Base-by-base conservation (phyloP, 2,888 invertebrate species). In the Tiphia femorata region DNA sequence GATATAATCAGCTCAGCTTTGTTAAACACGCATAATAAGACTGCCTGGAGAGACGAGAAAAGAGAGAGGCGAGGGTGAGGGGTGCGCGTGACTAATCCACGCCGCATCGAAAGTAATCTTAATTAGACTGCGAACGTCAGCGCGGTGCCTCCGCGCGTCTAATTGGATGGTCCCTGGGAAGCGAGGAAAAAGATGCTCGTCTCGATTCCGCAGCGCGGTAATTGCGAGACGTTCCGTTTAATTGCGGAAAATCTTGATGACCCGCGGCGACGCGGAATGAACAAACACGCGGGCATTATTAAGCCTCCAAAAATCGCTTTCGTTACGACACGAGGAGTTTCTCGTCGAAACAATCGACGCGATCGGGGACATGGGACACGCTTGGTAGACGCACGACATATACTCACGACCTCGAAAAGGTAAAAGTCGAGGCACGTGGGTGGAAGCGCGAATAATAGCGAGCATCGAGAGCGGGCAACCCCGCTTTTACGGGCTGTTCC, bases 1-100 rank as follows among this genome's bases (percentile, higher is more conserved):
- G 80, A 78, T 76, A 78, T 78, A 79, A 79, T 81, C 79, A 77
- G 78, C 79, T 79, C 75, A 76, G 76, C 76, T 77, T 77, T 76
- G 78, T 78, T 77, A 74, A 77, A 72, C 72, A 66, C 72, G 75
- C 73, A 75, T 77, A 75, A 76, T 77, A 71, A 77, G 73, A 60
- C 66, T 66, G 65, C 68, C 62, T 64, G 57, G 64, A 47, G 55
- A 58, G 62, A 53, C 12, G 3, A 20, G 38, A n/a, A 6, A 4
- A n/a, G 37, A n/a, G 51, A 27, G 50, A 46, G 54, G 17, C 40
- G 19, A 33, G 47, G 46, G 48, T 14, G 41, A 37, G 12, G 25
- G 49, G 29, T 40, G 37, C 54, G 56, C 62, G 51, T 59, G 76
- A 76, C 72, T 77, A 75, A 76, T 71, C 72, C 71, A 63, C 58